These are phyloP conservation scores for Nothura maculosa DNA, from an alignment of 2,797 vertebrate species.

Conservation along the genomic window DNA sequence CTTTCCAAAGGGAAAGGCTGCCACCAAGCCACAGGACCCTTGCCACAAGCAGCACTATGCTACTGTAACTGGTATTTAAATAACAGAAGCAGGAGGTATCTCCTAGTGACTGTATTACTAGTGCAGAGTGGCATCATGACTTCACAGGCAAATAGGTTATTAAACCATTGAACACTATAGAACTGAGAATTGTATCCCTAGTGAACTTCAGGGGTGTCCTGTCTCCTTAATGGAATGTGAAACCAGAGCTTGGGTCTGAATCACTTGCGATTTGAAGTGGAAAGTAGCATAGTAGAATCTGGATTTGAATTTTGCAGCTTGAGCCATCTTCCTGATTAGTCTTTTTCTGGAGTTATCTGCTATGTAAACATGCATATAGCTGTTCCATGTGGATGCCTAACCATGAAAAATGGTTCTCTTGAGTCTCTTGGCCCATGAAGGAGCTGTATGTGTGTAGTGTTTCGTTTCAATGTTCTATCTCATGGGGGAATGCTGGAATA, in stretches of 20 bases:
- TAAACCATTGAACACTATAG: conserved; percentile 35
- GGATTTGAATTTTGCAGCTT: neutral
- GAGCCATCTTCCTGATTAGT: neutral
- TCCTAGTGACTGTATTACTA: conserved; percentile 11
- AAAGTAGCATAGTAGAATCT: neutral
- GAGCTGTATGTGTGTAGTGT: neutral
- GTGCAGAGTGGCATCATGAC: conserved; percentile 41
- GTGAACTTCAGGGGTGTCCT: neutral
- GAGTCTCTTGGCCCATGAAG: neutral
- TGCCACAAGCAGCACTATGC: neutral
- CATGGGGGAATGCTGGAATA: neutral
- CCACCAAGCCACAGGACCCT: conserved; percentile 12
- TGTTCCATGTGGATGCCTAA: neutral
- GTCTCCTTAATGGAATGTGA: conserved; percentile 35
- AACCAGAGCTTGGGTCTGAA: conserved; percentile 7
- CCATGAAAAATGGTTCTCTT: neutral
- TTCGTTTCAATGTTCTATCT: neutral
- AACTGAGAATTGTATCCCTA: conserved; percentile 39
- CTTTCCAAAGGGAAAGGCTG: conserved; percentile 6
- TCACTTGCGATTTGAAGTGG: neutral
- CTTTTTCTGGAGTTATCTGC: neutral
- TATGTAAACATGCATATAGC: neutral
- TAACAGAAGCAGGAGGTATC: neutral
- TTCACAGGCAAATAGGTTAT: conserved; percentile 53
- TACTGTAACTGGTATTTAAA: conserved; percentile 24